A percentile compares a stretch with the other conserved stretches of the same genome.
phyloP scores from a whole-genome alignment of 2,113 vertebrate species.

The Clinocottus analis region DNA sequence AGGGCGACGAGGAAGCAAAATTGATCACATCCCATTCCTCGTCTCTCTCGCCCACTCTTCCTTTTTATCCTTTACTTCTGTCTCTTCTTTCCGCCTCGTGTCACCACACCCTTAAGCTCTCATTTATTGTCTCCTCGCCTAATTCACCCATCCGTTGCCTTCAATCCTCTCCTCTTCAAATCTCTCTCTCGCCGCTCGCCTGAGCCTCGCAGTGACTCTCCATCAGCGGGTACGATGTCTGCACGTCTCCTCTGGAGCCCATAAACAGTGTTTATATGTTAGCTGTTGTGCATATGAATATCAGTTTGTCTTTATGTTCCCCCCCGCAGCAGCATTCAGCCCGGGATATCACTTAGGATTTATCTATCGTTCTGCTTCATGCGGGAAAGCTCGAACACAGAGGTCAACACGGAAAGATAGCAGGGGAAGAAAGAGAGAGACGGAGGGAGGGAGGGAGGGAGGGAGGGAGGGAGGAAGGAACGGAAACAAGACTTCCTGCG shows the following conservation, averaged over 20 bases:
- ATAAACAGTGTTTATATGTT: slow-evolving; percentile 60
- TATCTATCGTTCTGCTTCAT: slow-evolving; percentile 63
- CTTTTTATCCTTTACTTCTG: slow-evolving; percentile 20
- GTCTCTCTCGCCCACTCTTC: slow-evolving; percentile 25
- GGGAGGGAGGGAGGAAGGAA: background rate
- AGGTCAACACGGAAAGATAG: slow-evolving; percentile 60
- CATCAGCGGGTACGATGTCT: background rate
- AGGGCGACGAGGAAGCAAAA: slow-evolving; percentile 67
- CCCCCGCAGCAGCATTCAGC: slow-evolving; percentile 26
- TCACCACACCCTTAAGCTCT: slow-evolving; percentile 37
- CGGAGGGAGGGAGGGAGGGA: background rate
- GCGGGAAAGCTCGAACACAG: slow-evolving; percentile 38
- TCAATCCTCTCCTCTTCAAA: slow-evolving; percentile 11
- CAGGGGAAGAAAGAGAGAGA: background rate
- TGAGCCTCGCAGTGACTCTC: slow-evolving; percentile 5
- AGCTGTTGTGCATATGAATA: slow-evolving; percentile 61
- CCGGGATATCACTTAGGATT: slow-evolving; percentile 50
- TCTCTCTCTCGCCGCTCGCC: background rate
- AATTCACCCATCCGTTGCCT: slow-evolving; percentile 44
- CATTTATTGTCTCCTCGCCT: slow-evolving; percentile 42
- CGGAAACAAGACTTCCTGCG: slow-evolving; percentile 19
- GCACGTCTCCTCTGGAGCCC: slow-evolving; percentile 24
- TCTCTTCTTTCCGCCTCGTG: slow-evolving; percentile 31
- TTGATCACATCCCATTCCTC: slow-evolving; percentile 61
- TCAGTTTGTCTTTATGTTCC: slow-evolving; percentile 60